Conservation (phyloP, 2,797 vertebrate genomes). For the Characodon lateralis region DNA sequence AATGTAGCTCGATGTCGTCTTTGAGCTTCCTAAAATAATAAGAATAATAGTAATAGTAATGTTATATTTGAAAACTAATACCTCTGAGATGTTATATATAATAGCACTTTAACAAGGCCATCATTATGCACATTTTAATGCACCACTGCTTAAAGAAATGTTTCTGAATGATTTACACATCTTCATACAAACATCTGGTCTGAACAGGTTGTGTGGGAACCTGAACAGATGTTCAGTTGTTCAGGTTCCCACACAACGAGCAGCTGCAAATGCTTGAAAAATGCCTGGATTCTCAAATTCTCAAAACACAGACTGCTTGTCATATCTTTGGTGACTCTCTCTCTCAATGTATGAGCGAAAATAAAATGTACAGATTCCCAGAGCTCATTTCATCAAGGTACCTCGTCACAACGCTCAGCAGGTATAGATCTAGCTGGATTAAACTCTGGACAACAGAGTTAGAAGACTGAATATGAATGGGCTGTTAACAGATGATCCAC, state of each 20-base stretch:
- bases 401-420: background rate
- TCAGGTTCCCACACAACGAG: background rate
- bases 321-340: background rate
- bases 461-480: no score
- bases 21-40: background rate
- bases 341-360: background rate
- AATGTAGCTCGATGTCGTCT: background rate
- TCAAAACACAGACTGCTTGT: no score
- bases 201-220: no score
- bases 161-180: background rate
- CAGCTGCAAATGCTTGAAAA: background rate
- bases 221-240: background rate
- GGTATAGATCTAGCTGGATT: background rate
- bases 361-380: background rate
- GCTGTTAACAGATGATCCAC: no score
- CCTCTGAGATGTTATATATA: background rate
- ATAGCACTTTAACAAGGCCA: background rate
- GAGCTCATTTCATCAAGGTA: background rate
- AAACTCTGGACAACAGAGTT: no score
- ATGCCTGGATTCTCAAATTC: no score
- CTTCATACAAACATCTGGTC: background rate
- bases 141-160: background rate
- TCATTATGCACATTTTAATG: background rate
- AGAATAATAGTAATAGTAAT: background rate
- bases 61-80: background rate